Evolutionary conservation across 2,797 vertebrate genomes (phyloP).

Genomic region (Sciurus vulgaris): DNA sequence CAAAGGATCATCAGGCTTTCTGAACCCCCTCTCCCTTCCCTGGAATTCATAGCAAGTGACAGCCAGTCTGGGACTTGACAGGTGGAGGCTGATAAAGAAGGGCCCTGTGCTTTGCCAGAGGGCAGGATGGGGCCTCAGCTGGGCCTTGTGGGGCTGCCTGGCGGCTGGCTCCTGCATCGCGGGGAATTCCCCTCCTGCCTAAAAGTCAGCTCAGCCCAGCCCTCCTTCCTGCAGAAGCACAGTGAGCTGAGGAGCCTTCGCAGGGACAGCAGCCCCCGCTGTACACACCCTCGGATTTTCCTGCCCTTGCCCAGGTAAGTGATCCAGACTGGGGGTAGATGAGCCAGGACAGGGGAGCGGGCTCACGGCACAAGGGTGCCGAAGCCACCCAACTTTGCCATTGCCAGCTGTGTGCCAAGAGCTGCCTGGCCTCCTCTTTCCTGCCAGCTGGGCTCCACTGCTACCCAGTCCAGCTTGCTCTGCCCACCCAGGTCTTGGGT

Average conservation of each 20-base stretch:
- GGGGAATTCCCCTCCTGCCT: slow-evolving; percentile 90
- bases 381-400: background rate
- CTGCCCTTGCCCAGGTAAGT: slow-evolving; percentile 82
- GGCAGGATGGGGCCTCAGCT: slow-evolving; percentile 85
- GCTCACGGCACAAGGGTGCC: background rate
- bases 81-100: slow-evolving; percentile 75
- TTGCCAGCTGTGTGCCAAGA: background rate
- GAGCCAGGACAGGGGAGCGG: background rate
- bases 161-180: slow-evolving; percentile 84
- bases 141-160: slow-evolving; percentile 85
- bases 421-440: background rate
- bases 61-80: slow-evolving; percentile 65
- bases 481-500: background rate
- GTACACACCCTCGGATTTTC: background rate
- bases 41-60: slow-evolving; percentile 56
- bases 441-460: background rate
- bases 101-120: slow-evolving; percentile 69
- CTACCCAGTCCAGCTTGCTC: background rate
- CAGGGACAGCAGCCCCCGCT: slow-evolving; percentile 53
- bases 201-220: slow-evolving; percentile 86
- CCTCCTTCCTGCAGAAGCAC: slow-evolving; percentile 84
- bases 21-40: background rate
- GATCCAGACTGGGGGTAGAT: rapidly evolving
- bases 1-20: background rate
- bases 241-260: slow-evolving; percentile 46